phyloP scores from a whole-genome alignment of 2,797 vertebrate species.

The Pteronotus mesoamericanus region DNA sequence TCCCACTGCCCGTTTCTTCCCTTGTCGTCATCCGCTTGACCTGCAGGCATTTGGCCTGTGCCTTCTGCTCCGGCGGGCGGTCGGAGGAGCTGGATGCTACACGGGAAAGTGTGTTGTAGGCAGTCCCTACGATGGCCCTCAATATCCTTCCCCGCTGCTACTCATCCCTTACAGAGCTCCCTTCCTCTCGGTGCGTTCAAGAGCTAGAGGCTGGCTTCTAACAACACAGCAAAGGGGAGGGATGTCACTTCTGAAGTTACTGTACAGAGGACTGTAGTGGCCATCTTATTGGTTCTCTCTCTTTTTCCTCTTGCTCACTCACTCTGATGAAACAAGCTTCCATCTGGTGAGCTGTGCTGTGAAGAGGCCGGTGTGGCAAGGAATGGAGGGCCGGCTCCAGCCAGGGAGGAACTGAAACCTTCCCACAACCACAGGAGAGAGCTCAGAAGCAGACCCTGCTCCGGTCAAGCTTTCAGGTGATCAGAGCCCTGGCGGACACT shows the following conservation, averaged over 20 bases:
- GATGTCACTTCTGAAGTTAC: not conserved
- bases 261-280: too few relatives aligned
- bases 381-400: not conserved
- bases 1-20: not conserved
- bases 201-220: not conserved
- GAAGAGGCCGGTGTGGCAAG: not conserved
- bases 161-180: not conserved
- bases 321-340: not conserved
- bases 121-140: not conserved
- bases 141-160: not conserved
- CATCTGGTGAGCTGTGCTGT: not conserved
- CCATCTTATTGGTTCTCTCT: not conserved
- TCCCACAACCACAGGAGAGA: not conserved
- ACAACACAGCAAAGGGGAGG: not conserved
- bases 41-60: not conserved
- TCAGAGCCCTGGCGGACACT: not conserved
- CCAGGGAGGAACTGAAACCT: not conserved
- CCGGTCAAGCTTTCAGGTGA: not conserved
- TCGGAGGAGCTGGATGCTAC: not conserved
- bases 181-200: not conserved
- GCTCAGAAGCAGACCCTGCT: not conserved
- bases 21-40: not conserved
- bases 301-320: not conserved
- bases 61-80: not conserved
- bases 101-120: not conserved